A percentile compares a stretch with the other conserved stretches of the same genome.
These are phyloP conservation scores for Meandrina meandrites DNA, from an alignment of 92 coral and sea anemone genomes.

Conservation along the genomic window DNA sequence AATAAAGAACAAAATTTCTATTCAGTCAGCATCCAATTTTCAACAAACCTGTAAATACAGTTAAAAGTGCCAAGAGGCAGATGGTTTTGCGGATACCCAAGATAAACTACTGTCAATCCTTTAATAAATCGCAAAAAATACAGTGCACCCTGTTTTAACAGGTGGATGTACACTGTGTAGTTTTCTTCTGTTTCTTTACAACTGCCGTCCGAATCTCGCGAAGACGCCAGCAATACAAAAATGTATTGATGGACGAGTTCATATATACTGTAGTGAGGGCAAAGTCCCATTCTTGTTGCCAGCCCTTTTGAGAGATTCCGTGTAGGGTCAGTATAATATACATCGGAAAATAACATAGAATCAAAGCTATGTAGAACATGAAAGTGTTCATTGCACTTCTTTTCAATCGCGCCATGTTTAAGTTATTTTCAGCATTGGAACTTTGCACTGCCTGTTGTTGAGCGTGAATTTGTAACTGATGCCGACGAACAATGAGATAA, in stretches of 20 bases:
- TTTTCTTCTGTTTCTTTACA: not conserved
- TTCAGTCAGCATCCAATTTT: no score
- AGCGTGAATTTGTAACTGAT: not conserved
- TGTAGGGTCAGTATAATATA: not conserved
- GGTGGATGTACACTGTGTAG: no score
- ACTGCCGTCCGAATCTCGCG: conserved; percentile 17
- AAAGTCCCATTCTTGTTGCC: not conserved
- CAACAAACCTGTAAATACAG: no score
- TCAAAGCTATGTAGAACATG: not conserved
- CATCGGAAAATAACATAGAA: not conserved
- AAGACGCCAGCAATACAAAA: conserved; percentile 12
- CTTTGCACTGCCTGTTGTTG: not conserved
- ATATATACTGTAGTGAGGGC: not conserved
- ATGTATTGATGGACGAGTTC: not conserved
- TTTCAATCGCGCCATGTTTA: not conserved
- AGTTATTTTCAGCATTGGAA: not conserved
- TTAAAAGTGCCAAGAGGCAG: no score
- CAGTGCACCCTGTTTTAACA: no score
- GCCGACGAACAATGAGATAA: conserved; percentile 27
- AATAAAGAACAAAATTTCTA: no score
- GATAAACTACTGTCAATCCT: no score
- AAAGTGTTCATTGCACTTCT: not conserved
- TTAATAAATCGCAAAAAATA: no score
- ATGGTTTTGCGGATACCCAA: no score
- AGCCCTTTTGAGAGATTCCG: no score